Percentiles rank a stretch among this genome's conserved stretches.
phyloP scores from a whole-genome alignment of 2,113 vertebrate species.

The Rhea pennata region DNA sequence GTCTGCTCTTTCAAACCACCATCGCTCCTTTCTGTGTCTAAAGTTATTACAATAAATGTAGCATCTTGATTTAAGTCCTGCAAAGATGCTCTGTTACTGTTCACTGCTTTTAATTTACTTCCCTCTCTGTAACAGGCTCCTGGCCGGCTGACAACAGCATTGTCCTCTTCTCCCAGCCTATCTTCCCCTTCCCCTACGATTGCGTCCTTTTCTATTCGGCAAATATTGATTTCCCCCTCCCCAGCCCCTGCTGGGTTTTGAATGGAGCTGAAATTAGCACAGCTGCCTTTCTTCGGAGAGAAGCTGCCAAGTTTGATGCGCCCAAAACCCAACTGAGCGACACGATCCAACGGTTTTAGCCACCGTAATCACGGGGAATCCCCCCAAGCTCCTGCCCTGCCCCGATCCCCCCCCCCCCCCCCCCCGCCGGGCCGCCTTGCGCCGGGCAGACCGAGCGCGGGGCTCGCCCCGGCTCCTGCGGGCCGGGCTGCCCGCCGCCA shows the following conservation, averaged over 20 bases:
- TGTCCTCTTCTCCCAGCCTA: rapidly evolving
- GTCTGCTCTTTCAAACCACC: neutral
- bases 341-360: neutral
- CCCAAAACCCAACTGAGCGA: neutral
- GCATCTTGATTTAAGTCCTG: rapidly evolving
- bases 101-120: neutral
- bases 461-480: no score
- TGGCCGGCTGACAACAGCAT: neutral
- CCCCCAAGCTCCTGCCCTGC: neutral
- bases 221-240: neutral
- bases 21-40: neutral
- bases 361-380: neutral
- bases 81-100: rapidly evolving
- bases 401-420: no score
- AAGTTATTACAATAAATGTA: rapidly evolving
- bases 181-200: neutral
- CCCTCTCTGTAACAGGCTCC: neutral
- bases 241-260: neutral
- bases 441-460: no score
- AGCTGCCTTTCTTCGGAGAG: neutral
- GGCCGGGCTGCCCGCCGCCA: no score
- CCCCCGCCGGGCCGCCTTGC: no score
- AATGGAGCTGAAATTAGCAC: neutral
- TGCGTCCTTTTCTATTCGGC: neutral
- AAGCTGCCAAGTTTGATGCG: neutral